Evolutionary conservation across 2,888 invertebrate genomes (phyloP).

Genomic region (Drosophila setosimentum): DNA sequence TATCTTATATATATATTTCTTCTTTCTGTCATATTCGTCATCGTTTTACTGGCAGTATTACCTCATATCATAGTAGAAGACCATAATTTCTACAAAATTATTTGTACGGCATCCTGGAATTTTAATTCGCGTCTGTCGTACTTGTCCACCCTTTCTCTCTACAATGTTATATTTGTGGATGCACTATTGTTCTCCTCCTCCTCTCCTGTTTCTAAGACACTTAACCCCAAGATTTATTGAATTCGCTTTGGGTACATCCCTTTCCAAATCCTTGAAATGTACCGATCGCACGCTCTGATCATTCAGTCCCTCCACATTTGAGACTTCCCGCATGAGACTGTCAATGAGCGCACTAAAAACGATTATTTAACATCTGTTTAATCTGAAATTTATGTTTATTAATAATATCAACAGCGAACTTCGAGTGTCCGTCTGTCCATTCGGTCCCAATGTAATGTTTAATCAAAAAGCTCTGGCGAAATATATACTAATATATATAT

Average conservation of each 20-base stretch:
- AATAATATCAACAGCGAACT: slow-evolving; percentile 81
- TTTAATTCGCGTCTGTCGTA: neutral
- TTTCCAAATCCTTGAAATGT: slow-evolving; percentile 49
- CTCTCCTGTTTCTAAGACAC: slow-evolving; percentile 7
- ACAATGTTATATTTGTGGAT: neutral
- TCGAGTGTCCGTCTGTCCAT: slow-evolving; percentile 3
- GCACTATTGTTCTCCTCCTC: neutral
- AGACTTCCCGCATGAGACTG: slow-evolving; percentile 47
- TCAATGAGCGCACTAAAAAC: slow-evolving; percentile 62
- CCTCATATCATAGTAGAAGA: neutral
- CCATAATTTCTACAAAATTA: neutral
- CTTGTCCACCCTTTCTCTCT: neutral
- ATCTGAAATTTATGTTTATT: slow-evolving; percentile 80
- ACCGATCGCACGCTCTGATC: slow-evolving; percentile 13
- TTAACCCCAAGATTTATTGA: slow-evolving; percentile 16
- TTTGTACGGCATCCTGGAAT: neutral
- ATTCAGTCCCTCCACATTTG: neutral
- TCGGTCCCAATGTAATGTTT: slow-evolving; percentile 46
- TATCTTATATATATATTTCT: neutral
- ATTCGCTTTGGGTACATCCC: slow-evolving; percentile 2
- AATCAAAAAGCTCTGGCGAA: slow-evolving; percentile 45
- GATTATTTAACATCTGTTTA: slow-evolving; percentile 80
- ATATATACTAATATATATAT: slow-evolving; percentile 4
- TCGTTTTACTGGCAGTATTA: neutral
- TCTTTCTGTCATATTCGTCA: neutral